These are phyloP conservation scores for Dynastes grantii DNA, from an alignment of 2,888 invertebrate species.

Conservation along the genomic window DNA sequence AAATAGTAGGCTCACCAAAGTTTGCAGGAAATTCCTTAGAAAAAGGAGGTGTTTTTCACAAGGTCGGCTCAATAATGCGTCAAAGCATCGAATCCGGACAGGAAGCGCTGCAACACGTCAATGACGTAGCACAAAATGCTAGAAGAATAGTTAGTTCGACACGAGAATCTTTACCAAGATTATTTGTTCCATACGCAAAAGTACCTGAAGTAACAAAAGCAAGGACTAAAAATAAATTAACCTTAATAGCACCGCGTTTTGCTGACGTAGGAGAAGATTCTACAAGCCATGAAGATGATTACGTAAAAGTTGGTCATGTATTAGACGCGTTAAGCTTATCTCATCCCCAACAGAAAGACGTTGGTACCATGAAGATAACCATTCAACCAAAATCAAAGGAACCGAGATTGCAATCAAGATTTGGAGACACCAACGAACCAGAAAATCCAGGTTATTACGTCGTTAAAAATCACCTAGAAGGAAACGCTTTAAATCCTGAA, in stretches of 20 bases:
- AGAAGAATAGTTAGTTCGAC: slow-evolving; percentile 62
- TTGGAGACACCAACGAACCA: slow-evolving; percentile 46
- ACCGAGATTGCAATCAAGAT: slow-evolving; percentile 54
- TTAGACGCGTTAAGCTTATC: slow-evolving; percentile 66
- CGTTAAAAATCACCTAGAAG: slow-evolving; percentile 34
- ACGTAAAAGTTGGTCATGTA: slow-evolving; percentile 64
- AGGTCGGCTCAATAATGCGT: slow-evolving; percentile 64
- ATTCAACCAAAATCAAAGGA: slow-evolving; percentile 49
- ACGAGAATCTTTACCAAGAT: slow-evolving; percentile 60
- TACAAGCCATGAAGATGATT: slow-evolving; percentile 26
- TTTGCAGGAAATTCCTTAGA: slow-evolving; percentile 10
- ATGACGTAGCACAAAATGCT: slow-evolving; percentile 65
- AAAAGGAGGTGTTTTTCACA: slow-evolving; percentile 55
- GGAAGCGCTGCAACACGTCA: slow-evolving; percentile 64
- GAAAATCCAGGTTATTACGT: slow-evolving; percentile 25
- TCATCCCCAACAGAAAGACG: slow-evolving; percentile 60
- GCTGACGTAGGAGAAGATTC: slow-evolving; percentile 53
- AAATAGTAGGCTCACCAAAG: slow-evolving; percentile 42
- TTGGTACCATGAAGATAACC: slow-evolving; percentile 59
- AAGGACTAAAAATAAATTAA: slow-evolving; percentile 49
- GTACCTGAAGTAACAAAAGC: slow-evolving; percentile 55
- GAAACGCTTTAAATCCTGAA: background rate
- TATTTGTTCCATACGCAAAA: slow-evolving; percentile 61
- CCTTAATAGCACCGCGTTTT: slow-evolving; percentile 56
- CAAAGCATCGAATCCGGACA: slow-evolving; percentile 66